Evolutionary conservation across 2,797 vertebrate species (phyloP).

Genomic region (Lophotriccus pileatus): DNA sequence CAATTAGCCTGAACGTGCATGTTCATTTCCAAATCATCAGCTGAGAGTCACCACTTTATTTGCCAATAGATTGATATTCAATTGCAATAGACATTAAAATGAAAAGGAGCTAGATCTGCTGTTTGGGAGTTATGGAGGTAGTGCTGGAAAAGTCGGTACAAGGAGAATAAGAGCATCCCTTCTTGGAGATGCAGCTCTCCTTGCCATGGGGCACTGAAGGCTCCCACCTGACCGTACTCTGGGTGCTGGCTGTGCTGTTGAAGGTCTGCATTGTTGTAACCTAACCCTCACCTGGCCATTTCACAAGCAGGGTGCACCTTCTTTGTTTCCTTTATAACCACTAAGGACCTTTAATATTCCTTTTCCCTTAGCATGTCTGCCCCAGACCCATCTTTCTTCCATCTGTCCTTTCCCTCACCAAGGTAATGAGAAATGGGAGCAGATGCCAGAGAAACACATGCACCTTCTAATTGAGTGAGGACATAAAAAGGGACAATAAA

Average conservation of each 20-base stretch:
- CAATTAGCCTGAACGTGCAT: not conserved
- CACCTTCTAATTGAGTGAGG: not conserved
- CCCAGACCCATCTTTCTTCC: not conserved
- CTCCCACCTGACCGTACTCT: not conserved
- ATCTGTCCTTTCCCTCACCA: not conserved
- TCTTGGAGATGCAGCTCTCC: not conserved
- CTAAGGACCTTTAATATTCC: not conserved
- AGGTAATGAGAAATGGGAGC: not conserved
- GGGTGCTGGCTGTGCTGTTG: rapidly evolving
- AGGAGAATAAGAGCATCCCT: not conserved
- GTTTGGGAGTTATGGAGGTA: not conserved
- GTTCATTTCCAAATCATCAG: not conserved
- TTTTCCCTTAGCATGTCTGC: not conserved
- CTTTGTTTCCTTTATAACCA: not conserved
- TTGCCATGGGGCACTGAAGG: rapidly evolving
- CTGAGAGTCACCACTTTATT: not conserved
- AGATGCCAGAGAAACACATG: not conserved
- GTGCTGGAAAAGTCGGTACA: not conserved
- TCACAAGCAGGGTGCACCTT: not conserved
- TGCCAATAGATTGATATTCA: not conserved
- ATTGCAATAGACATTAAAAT: not conserved
- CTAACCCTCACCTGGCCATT: not conserved
- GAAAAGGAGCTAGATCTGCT: not conserved
- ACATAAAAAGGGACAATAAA: not conserved
- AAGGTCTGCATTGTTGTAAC: not conserved